Evolutionary conservation across 2,888 invertebrate genomes (phyloP).

Genomic region (Frankliniella fusca): DNA sequence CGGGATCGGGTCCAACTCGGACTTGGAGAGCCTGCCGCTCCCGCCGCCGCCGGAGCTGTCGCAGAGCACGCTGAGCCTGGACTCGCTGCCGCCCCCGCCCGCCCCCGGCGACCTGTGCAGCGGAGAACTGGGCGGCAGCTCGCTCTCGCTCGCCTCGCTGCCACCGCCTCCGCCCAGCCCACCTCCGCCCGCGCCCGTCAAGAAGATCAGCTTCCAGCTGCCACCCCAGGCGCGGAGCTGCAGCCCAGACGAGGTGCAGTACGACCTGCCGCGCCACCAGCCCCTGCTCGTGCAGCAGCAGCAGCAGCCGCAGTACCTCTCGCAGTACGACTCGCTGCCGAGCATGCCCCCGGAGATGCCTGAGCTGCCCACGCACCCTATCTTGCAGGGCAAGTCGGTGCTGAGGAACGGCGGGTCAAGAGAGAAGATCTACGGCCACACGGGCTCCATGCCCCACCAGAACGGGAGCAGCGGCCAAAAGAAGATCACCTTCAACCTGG

Average conservation of each 20-base stretch:
- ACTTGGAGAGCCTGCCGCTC: slow-evolving; percentile 46
- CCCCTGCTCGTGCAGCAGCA: slow-evolving; percentile 47
- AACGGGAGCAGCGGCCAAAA: slow-evolving; percentile 47
- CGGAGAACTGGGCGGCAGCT: slow-evolving; percentile 63
- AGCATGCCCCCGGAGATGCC: slow-evolving; percentile 52
- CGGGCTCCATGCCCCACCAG: slow-evolving; percentile 51
- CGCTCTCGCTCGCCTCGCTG: slow-evolving; percentile 63
- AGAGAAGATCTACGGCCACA: slow-evolving; percentile 43
- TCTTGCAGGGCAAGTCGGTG: slow-evolving; percentile 58
- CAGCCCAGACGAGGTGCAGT: slow-evolving; percentile 44
- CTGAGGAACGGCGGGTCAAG: slow-evolving; percentile 54
- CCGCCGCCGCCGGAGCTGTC: slow-evolving; percentile 68
- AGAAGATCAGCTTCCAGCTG: slow-evolving; percentile 35
- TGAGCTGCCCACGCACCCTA: slow-evolving; percentile 56
- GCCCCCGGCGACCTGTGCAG: slow-evolving; percentile 57
- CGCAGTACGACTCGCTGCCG: slow-evolving; percentile 39
- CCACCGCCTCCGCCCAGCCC: slow-evolving; percentile 69
- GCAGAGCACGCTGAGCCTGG: slow-evolving; percentile 70
- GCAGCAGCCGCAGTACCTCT: slow-evolving; percentile 44
- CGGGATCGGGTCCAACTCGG: slow-evolving; percentile 39
- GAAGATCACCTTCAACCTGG: slow-evolving; percentile 62
- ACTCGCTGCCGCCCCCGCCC: slow-evolving; percentile 75
- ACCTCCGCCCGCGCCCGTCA: slow-evolving; percentile 33
- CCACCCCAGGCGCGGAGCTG: slow-evolving; percentile 42
- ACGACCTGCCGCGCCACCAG: slow-evolving; percentile 42